Evolutionary conservation across 2,113 vertebrate genomes (phyloP).

Genomic region (Strix aluco): DNA sequence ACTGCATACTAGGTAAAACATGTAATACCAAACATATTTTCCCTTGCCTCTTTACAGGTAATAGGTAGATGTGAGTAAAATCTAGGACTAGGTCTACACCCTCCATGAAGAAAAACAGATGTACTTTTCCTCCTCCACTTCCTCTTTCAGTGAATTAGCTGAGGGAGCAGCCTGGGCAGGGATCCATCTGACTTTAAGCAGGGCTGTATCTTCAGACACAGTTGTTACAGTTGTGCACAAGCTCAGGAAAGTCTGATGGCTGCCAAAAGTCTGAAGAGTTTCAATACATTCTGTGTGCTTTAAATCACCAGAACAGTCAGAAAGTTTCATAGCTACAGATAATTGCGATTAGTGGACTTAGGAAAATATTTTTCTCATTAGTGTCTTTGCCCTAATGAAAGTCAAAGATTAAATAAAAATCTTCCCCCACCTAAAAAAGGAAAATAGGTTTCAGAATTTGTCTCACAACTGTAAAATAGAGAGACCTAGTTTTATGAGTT

Average conservation of each 20-base stretch:
- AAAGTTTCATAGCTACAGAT: not conserved
- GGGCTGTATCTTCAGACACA: not conserved
- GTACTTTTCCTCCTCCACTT: not conserved
- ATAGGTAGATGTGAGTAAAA: not conserved
- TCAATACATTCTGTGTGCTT: not conserved
- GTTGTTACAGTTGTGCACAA: not conserved
- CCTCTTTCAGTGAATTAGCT: not conserved
- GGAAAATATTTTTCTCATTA: not conserved
- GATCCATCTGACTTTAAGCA: not conserved
- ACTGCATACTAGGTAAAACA: not conserved
- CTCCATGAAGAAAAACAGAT: not conserved
- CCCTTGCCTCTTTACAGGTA: not conserved
- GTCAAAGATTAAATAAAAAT: not conserved
- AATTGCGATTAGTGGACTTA: not conserved
- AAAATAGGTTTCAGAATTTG: not conserved
- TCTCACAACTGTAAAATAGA: not conserved
- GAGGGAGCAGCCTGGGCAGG: not conserved
- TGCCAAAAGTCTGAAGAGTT: not conserved
- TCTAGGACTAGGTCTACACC: not conserved
- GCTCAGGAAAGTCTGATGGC: not conserved
- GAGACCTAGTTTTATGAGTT: not conserved
- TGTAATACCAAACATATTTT: rapidly evolving
- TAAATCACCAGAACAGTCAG: not conserved
- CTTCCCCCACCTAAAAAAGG: not conserved
- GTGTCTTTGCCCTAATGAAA: not conserved